Evolutionary conservation across 1,140 invertebrate genomes (phyloP), one percentile per base, ranked within the genome.

Genomic region (Ostrea edulis): DNA sequence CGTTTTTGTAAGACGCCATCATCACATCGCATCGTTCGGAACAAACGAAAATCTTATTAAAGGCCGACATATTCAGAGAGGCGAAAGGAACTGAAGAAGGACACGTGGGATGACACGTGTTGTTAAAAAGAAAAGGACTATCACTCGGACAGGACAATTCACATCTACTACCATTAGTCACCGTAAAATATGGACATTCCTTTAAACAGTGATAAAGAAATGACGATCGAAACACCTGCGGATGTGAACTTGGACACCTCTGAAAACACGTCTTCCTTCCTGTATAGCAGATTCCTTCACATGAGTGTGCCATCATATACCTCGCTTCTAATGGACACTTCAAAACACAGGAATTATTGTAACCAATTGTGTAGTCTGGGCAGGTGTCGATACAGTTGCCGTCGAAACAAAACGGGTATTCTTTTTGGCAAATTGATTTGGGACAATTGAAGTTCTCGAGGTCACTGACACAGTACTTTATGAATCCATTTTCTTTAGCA

Each of bases 281-380:
- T 11, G 68, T 14, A 77, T 77, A 77, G 25, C 68, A 77, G 9
- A 77, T 14, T 29, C 22, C 68, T 14, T 65, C 52, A 85, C 84
- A 85, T 0, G 35, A 14, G 52, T 51, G 7, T 29, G 62, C 62
- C 0, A n/a, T 52, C 2, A 85, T n/a, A 52, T 25, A 85, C 20
- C 35, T 62, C 8, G 84, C 58, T 17, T 85, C 84, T 8, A 17
- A 12, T 0, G 84, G 84, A 22, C 84, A 85, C 14, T 5, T 65
- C 17, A 85, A n/a, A 0, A 85, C 17, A 20, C 84, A 85, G 2
- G 84, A 55, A 9, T 71, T 52, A 20, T 71, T 85, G 35, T 85
- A 85, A 52, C 35, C 58, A 22, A 85, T 35, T n/a, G 84, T 85
- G 9, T 85, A 85, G 25, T 85, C 84, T 17, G 84, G 84, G 12